Evolutionary conservation across 2,888 invertebrate species (phyloP).

Genomic region (Andrena marginata): DNA sequence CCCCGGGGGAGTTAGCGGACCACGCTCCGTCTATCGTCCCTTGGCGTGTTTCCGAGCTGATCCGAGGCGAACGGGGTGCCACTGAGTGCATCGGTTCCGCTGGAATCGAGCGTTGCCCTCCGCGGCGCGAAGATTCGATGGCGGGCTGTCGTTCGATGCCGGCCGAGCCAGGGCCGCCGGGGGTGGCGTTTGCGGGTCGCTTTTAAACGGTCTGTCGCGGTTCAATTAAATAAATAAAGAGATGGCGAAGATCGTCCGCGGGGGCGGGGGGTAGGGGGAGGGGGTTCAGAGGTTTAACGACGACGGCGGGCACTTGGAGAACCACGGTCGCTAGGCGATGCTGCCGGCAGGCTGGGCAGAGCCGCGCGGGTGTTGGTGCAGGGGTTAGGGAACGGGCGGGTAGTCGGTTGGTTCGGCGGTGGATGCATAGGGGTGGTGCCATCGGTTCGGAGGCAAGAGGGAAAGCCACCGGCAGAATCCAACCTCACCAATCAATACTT

Average conservation of each 20-base stretch:
- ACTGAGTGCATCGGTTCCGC: not conserved
- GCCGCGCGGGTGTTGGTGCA: slow-evolving; percentile 52
- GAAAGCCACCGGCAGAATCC: slow-evolving; percentile 81
- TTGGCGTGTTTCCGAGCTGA: too few relatives aligned
- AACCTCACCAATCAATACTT: slow-evolving; percentile 84
- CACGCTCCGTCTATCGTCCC: too few relatives aligned
- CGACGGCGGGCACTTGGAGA: slow-evolving; percentile 67
- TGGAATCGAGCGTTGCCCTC: not conserved
- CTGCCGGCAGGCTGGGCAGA: slow-evolving; percentile 44
- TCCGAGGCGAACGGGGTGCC: too few relatives aligned
- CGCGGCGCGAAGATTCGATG: not conserved
- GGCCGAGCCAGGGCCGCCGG: not conserved
- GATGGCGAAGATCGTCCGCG: slow-evolving; percentile 60
- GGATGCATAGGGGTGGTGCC: slow-evolving; percentile 75
- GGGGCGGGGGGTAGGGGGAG: too few relatives aligned
- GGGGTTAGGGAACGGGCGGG: slow-evolving; percentile 65
- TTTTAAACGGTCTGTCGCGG: slow-evolving; percentile 61
- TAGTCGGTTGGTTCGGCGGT: slow-evolving; percentile 72
- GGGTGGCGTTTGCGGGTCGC: too few relatives aligned
- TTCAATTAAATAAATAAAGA: slow-evolving; percentile 74
- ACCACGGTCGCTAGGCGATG: slow-evolving; percentile 63
- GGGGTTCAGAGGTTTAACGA: slow-evolving; percentile 61
- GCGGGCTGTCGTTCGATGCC: not conserved
- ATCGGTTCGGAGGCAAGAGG: slow-evolving; percentile 77
- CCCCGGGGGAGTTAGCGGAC: too few relatives aligned